Base-by-base conservation (phyloP, 1,140 invertebrate genomes). In the Zaprionus nigranus region DNA sequence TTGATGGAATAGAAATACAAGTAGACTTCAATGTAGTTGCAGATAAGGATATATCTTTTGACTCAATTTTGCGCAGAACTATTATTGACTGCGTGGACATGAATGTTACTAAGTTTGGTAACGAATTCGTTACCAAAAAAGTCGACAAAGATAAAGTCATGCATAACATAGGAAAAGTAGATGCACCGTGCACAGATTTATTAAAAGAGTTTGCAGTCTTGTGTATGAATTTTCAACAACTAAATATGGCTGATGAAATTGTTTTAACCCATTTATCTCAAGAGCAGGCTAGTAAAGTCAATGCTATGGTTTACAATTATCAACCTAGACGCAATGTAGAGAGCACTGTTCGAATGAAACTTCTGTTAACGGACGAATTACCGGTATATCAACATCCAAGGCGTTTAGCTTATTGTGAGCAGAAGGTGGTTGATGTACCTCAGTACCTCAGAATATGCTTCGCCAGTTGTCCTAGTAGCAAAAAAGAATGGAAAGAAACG, bases 321-420 rank as follows among this genome's bases (percentile, higher is more conserved):
- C n/a, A n/a, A n/a, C n/a, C n/a, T n/a, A n/a, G n/a, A 17, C 17
- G 17, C 17, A 17, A 17, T 17, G 17, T 17, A 17, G 17, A 17
- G 17, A 17, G 17, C 17, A 17, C 17, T 17, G 17, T n/a, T n/a
- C n/a, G n/a, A n/a, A n/a, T n/a, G n/a, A n/a, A n/a, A n/a, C n/a
- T n/a, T n/a, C n/a, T n/a, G n/a, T n/a, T n/a, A n/a, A n/a, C n/a
- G n/a, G n/a, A n/a, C n/a, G n/a, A n/a, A n/a, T n/a, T n/a, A n/a
- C n/a, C n/a, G n/a, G n/a, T n/a, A n/a, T n/a, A n/a, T n/a, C n/a
- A n/a, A n/a, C n/a, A n/a, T n/a, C n/a, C n/a, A n/a, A n/a, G n/a
- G n/a, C n/a, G n/a, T n/a, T n/a, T 17, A 24, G 53, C 75, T 4
- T 66, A 46, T 12, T 15, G 13, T 3, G 78, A 90, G n/a, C 61